Base-by-base conservation (phyloP, 2,797 vertebrate species). In the Acipenser oxyrinchus region DNA sequence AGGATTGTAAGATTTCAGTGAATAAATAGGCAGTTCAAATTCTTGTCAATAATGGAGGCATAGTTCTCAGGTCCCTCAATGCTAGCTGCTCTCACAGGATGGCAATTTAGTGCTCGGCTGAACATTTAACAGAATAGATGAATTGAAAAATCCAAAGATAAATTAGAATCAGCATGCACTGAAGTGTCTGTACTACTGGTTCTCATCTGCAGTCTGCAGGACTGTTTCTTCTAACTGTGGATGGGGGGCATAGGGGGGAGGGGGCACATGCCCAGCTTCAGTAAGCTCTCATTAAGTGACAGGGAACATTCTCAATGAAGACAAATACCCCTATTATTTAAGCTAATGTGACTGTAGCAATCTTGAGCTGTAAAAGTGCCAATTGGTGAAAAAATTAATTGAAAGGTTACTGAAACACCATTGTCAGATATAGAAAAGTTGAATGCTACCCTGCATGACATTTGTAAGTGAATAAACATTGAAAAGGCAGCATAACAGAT, bases 251-350 rank as follows among this genome's bases (percentile, higher is more conserved):
- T 87, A 87, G 37, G 37, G 37, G 37, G 37, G 37, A 5, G 37
- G 37, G 23, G 37, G 37, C 37, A 37, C 37, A 87, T 87, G 87
- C 69, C 86, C 88, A 37, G 37, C 37, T 37, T 88, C 86, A 86
- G 82, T 82, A 81, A 87, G 84, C 83, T 84, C 82, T 85, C 83
- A 80, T 80, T 79, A 83, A 87, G 80, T 77, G 78, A 87, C 85
- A 83, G 79, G 79, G 81, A 87, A 81, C 82, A 81, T 88, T 89
- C 85, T 82, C 85, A 84, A 85, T 87, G 84, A 88, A 85, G 88
- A 88, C 79, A 87, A 83, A 83, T 85, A 80, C 78, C 76, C 76
- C 82, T 83, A 86, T 89, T 89, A 88, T 84, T 85, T 86, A 84
- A 85, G 86, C 81, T 88, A 88, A 87, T 86, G 86, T 83, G 83